A percentile compares a stretch with the other conserved stretches of the same genome.
These are phyloP conservation scores for Bombus waltoni DNA, from an alignment of 1,140 invertebrate species.

Conservation along the genomic window DNA sequence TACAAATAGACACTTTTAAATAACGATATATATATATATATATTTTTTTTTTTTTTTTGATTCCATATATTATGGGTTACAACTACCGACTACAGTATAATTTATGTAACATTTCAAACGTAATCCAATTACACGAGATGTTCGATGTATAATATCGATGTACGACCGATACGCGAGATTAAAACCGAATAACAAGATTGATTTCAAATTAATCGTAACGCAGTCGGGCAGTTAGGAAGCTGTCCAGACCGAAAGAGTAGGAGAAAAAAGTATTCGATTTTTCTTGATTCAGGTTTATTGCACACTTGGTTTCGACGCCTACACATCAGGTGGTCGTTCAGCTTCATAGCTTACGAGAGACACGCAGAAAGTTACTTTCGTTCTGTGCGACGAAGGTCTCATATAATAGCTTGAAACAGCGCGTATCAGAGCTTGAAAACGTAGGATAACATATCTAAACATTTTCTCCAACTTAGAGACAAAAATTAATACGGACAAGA, in stretches of 20 bases:
- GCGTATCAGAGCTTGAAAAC: not conserved
- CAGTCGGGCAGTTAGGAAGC: not conserved
- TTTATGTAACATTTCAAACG: not conserved
- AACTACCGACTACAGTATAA: not conserved
- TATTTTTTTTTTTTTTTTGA: not conserved
- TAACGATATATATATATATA: not conserved
- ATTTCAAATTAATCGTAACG: not conserved
- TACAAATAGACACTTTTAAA: too few relatives aligned
- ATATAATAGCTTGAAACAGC: not conserved
- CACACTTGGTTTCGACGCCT: slow-evolving; percentile 15
- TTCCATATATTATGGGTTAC: rapidly evolving
- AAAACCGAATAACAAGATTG: not conserved
- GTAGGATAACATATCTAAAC: not conserved
- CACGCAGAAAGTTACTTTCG: slow-evolving; percentile 13
- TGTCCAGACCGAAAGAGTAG: not conserved
- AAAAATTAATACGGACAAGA: too few relatives aligned
- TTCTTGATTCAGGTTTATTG: slow-evolving; percentile 14
- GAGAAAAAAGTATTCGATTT: not conserved
- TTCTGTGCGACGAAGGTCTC: not conserved
- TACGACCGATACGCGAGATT: not conserved
- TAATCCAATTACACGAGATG: not conserved
- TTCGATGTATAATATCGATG: not conserved
- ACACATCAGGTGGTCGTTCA: slow-evolving; percentile 21
- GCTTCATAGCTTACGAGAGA: slow-evolving; percentile 10
- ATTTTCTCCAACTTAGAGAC: not conserved